Evolutionary conservation across 2,797 vertebrate genomes (phyloP), one percentile per base, ranked within the genome.

Genomic region (Acrossocheilus wenchowensis): DNA sequence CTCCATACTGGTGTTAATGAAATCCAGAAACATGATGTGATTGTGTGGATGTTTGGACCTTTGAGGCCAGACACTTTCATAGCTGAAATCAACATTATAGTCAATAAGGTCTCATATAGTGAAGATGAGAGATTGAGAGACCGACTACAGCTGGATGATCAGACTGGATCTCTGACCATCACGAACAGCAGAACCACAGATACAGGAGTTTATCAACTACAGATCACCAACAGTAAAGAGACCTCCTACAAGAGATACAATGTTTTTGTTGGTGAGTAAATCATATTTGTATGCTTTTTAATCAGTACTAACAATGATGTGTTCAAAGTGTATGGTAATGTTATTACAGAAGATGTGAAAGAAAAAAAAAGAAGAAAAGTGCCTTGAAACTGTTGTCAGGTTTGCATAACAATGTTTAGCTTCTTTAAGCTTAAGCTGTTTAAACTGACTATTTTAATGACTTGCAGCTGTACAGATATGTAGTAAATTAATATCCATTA

Each of bases 161-260:
- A 71, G 0, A 41, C 68, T 71, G 68, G 68, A 71, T 71, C 68
- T 71, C 30, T 30, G 30, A 30, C 30, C 30, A 30, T 30, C 30
- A 30, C 30, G 2, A 30, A 30, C 30, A 30, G 36, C 68, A 71
- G 68, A 6, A 71, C 8, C 68, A 11, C 36, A 12, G 36, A 71
- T 23, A 23, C 68, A 41, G 68, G 68, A 39, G 36, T 71, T 71
- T 71, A 71, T 71, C 68, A 71, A 5, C 36, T 71, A 11, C 68
- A 72, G 69, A 45, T 72, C 41, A n/a, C 23, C 41, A 72, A 45
- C 41, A 72, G 4, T 43, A 72, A 72, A 72, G 69, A 72, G 0
- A 72, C 69, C 39, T 45, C n/a, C 21, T 72, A 43, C 69, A 72
- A 72, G 41, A 72, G 69, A 72, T 72, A 43, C 23, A 43, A 45